Percentiles rank a stretch among this genome's conserved stretches.
Conservation (phyloP, 2,113 vertebrate genomes). For the Tinamus guttatus region DNA sequence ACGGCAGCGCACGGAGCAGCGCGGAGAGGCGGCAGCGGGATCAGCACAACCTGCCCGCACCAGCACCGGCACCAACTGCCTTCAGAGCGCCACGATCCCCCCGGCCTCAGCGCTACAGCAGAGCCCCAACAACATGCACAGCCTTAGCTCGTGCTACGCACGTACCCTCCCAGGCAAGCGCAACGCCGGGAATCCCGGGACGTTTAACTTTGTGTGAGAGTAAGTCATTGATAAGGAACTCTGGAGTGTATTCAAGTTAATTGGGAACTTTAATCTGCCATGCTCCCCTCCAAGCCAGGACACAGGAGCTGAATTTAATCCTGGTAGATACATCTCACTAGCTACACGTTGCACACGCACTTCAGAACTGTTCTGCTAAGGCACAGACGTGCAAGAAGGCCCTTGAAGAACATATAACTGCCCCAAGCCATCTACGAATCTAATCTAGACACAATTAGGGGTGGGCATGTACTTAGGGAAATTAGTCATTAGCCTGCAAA, state of each 20-base stretch:
- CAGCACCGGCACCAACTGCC: not conserved
- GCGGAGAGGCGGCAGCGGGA: not conserved
- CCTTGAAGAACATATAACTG: slow-evolving; percentile 33
- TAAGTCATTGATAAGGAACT: not conserved
- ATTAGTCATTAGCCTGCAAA: slow-evolving; percentile 65
- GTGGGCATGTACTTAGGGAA: slow-evolving; percentile 51
- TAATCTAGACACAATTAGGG: slow-evolving; percentile 65
- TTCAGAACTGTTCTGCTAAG: slow-evolving; percentile 15
- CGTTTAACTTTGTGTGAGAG: not conserved
- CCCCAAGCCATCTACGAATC: slow-evolving; percentile 40
- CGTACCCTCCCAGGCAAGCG: not conserved
- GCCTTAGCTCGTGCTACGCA: not conserved
- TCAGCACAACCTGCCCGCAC: not conserved
- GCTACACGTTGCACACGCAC: not conserved
- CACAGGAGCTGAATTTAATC: not conserved
- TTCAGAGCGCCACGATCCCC: not conserved
- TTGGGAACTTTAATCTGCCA: not conserved
- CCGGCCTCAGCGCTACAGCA: not conserved
- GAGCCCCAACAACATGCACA: not conserved
- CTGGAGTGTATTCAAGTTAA: not conserved
- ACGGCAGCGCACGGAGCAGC: not conserved
- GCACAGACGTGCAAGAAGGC: not conserved
- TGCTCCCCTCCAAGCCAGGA: not conserved
- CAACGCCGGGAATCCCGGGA: not conserved
- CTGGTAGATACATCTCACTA: not conserved